These are phyloP conservation scores for Euura saliciscinereae DNA, from an alignment of 1,140 invertebrate species.

Conservation along the genomic window DNA sequence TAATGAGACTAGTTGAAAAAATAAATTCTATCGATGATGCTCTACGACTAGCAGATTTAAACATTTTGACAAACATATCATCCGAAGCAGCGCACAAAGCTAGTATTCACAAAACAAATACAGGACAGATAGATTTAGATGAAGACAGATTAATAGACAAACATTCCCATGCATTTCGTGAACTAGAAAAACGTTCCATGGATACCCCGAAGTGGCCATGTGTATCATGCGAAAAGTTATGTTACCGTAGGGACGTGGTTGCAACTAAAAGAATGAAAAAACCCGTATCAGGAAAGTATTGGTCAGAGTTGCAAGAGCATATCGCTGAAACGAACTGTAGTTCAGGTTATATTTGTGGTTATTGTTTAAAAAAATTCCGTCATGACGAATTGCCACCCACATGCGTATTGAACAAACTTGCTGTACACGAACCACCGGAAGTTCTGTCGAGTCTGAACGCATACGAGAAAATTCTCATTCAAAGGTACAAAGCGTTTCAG, in stretches of 20 bases:
- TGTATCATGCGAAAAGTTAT: too few relatives aligned
- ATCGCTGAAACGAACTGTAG: too few relatives aligned
- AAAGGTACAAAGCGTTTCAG: conserved; percentile 20
- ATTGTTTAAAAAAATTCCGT: background rate
- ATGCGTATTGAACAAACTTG: background rate
- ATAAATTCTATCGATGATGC: background rate
- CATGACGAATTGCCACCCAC: background rate
- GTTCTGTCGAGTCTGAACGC: conserved; percentile 13
- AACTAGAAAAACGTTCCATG: background rate
- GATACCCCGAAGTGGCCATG: too few relatives aligned
- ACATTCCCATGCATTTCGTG: background rate
- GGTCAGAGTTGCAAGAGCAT: too few relatives aligned
- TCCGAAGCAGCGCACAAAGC: background rate
- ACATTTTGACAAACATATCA: background rate
- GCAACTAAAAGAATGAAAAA: too few relatives aligned
- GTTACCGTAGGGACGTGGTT: too few relatives aligned
- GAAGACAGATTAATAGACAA: background rate
- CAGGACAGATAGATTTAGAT: background rate
- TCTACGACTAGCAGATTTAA: background rate
- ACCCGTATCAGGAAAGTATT: too few relatives aligned
- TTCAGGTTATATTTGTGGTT: too few relatives aligned
- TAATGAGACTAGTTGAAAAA: background rate
- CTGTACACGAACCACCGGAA: background rate
- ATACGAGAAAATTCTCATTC: conserved; percentile 21
- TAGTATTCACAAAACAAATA: background rate